Evolutionary conservation across 2,797 vertebrate genomes (phyloP), one percentile per base, ranked within the genome.

Genomic region (Cossypha niveicapilla): DNA sequence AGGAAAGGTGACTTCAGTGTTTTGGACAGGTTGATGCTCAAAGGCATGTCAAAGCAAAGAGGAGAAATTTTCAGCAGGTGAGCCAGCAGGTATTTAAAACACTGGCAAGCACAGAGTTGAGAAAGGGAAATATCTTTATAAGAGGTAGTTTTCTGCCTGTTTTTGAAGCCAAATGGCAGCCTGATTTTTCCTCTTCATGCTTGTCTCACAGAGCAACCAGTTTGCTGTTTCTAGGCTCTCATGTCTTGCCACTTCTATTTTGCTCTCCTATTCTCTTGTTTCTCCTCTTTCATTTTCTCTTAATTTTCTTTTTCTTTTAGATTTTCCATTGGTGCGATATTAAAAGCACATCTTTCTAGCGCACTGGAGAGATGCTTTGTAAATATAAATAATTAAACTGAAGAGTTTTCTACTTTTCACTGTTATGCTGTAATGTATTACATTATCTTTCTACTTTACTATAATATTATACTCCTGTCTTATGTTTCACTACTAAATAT

Each of bases 321-420:
- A 94, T 96, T 96, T 94, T 94, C 94, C 90, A 94, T 96, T 95
- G 94, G 94, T 94, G 93, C 53, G 86, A 90, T 96, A 95, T 94
- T 95, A 96, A 96, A 96, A 94, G 47, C 92, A 94, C 94, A 95
- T 96, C 93, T 96, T 96, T 96, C 96, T 96, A 96, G 94, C 92
- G 93, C 93, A 95, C 86, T 90, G 94, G 93, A 95, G 96, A 96
- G 93, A 93, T 96, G 86, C 96, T 96, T 96, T 96, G 88, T 96
- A 96, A 95, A 96, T 95, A 89, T 96, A 96, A 87, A 95, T 96
- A 90, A 93, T 96, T 96, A 96, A 96, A 96, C 93, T 96, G 94
- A 95, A 94, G 95, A 96, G 95, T 96, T 96, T 95, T 92, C 95
- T 96, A 76, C 94, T 96, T 96, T 96, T 92, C 95, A 96, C 94